Conservation (phyloP, 2,888 invertebrate species). For the Gari tellinella region DNA sequence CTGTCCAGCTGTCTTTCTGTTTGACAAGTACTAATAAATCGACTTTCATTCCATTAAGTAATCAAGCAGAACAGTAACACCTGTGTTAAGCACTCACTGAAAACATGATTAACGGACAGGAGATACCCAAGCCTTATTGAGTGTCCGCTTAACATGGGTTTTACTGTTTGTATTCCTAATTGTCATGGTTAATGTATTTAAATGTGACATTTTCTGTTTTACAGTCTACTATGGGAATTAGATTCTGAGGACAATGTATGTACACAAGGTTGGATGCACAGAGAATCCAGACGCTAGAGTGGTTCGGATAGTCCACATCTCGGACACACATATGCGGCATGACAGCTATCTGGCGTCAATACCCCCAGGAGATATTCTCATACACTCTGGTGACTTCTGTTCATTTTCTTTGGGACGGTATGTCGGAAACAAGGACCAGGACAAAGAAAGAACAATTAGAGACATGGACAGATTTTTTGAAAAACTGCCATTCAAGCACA, state of each 20-base stretch:
- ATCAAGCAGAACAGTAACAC: too few species aligned
- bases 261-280: conserved; percentile 51
- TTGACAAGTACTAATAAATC: too few species aligned
- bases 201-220: too few species aligned
- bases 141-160: too few species aligned
- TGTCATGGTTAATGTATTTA: too few species aligned
- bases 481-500: conserved; percentile 74
- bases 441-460: conserved; percentile 31
- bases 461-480: conserved; percentile 73
- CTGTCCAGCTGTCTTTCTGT: too few species aligned
- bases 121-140: too few species aligned
- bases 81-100: too few species aligned
- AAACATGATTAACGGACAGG: too few species aligned
- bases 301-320: conserved; percentile 78
- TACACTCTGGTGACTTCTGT: conserved; percentile 81
- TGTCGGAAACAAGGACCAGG: conserved; percentile 35
- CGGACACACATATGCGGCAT: conserved; percentile 78
- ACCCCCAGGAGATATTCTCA: conserved; percentile 78
- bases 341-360: conserved; percentile 58
- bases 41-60: too few species aligned
- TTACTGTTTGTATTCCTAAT: too few species aligned
- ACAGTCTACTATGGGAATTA: too few species aligned
- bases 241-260: not conserved
- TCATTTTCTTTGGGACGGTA: conserved; percentile 48
- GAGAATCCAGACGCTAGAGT: conserved; percentile 22